A percentile compares a stretch with the other conserved stretches of the same genome.
Evolutionary conservation across 2,888 invertebrate genomes (phyloP).

Genomic region (Drosophila mulleri): DNA sequence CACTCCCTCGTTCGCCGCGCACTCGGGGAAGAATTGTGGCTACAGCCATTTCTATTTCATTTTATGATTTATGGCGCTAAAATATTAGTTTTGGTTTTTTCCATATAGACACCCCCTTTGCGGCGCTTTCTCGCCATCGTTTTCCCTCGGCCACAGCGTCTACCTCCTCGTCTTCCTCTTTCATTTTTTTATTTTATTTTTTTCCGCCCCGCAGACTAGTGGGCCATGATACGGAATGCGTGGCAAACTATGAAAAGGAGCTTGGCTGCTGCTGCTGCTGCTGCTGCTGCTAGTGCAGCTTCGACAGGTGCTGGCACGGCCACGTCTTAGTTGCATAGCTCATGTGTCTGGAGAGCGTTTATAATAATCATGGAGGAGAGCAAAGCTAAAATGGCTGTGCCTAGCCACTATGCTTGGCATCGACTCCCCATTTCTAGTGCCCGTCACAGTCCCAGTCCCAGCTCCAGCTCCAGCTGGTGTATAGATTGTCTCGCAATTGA

Average conservation of each 20-base stretch:
- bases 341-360: conserved; percentile 59
- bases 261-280: conserved; percentile 10
- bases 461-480: conserved; percentile 8
- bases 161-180: too few relatives aligned
- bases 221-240: conserved; percentile 9
- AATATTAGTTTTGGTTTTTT: conserved; percentile 84
- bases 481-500: conserved; percentile 69
- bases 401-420: conserved; percentile 20
- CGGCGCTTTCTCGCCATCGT: conserved; percentile 2
- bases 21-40: conserved; percentile 29
- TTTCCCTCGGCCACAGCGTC: not conserved
- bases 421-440: not conserved
- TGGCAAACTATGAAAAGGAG: conserved; percentile 28
- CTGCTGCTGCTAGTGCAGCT: conserved; percentile 12
- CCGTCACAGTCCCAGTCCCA: not conserved
- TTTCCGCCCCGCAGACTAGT: not conserved
- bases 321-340: conserved; percentile 71
- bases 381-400: conserved; percentile 12
- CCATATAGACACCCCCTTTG: conserved; percentile 26
- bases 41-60: conserved; percentile 65
- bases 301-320: conserved; percentile 30
- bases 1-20: conserved; percentile 23
- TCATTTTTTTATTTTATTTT: not conserved
- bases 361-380: conserved; percentile 55
- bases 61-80: conserved; percentile 83